Evolutionary conservation across 1,140 invertebrate genomes (phyloP).

Genomic region (Drosophila carrolli): DNA sequence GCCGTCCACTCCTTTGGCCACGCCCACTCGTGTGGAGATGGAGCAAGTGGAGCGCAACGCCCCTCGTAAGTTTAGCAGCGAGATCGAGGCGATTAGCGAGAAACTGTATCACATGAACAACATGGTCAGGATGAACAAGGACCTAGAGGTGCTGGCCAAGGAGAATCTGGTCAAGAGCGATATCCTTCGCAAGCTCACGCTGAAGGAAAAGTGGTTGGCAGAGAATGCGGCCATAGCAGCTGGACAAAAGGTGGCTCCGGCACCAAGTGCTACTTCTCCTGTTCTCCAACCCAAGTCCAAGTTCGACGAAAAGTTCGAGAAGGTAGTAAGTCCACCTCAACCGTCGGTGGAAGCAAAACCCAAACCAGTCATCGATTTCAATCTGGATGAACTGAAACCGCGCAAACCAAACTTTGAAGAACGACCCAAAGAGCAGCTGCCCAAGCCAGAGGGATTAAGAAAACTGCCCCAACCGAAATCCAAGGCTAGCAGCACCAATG

Average conservation of each 20-base stretch:
- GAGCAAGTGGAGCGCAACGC: constrained; percentile 78
- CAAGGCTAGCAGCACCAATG: constrained; percentile 53
- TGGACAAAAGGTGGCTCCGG: constrained; percentile 4
- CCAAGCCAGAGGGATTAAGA: constrained; percentile 33
- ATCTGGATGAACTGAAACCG: constrained; percentile 65
- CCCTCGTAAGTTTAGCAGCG: constrained; percentile 71
- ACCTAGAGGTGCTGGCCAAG: constrained; percentile 78
- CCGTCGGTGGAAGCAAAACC: constrained; percentile 34
- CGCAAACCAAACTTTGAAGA: constrained; percentile 73
- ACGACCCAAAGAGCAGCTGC: constrained; percentile 57
- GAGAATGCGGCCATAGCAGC: constrained; percentile 75
- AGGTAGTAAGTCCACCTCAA: constrained; percentile 37
- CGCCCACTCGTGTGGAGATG: constrained; percentile 68
- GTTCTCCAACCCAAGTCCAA: constrained; percentile 57
- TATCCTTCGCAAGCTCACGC: constrained; percentile 78
- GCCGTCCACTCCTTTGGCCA: constrained; percentile 42
- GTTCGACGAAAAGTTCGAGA: constrained; percentile 74
- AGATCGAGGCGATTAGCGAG: constrained; percentile 82
- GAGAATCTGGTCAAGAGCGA: constrained; percentile 84
- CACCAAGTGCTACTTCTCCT: not conserved
- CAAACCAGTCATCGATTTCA: constrained; percentile 67
- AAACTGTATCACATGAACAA: constrained; percentile 80
- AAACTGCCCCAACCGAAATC: constrained; percentile 42
- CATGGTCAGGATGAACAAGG: constrained; percentile 83
- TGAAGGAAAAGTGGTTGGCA: constrained; percentile 83